Base-by-base conservation (phyloP, 2,888 invertebrate genomes). In the Caenorhabditis angaria region DNA sequence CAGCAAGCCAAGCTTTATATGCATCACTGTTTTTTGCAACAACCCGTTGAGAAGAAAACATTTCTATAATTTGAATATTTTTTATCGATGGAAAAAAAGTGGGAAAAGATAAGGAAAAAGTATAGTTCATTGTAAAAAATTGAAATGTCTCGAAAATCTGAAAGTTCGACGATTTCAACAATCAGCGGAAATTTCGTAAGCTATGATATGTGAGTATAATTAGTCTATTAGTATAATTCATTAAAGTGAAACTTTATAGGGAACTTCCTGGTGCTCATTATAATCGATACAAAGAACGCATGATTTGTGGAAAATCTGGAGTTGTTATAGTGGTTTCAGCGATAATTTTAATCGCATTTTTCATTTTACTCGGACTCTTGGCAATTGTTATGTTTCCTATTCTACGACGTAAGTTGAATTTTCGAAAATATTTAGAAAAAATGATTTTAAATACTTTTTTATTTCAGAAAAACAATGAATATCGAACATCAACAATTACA, bases 401-500 rank as follows among this genome's bases (percentile, higher is more conserved):
- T 18, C 62, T 68, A 22, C 63, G 68, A 20, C 72, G 72, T 73
- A 29, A 62, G 67, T 50, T n/a, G n/a, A n/a, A n/a, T n/a, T n/a
- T n/a, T n/a, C n/a, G n/a, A n/a, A n/a, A n/a, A n/a, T n/a, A n/a
- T n/a, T n/a, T n/a, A n/a, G n/a, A n/a, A n/a, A n/a, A n/a, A n/a
- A n/a, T n/a, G n/a, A n/a, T n/a, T n/a, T n/a, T n/a, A n/a, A n/a
- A n/a, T n/a, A n/a, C 48, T 4, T 48, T n/a, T 18, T 32, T n/a
- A 8, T 28, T 51, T 61, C 35, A 1, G 28, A 27, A 6, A 18
- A 48, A 48, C 5, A 5, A n/a, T 8, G 12, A 14, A 48, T 5
- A 48, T 8, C 25, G 20, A 24, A 22, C 2, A n/a, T 51, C 20
- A 24, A 51, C 25, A 51, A 22, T 24, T n/a, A 24, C 14, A 24